Conservation (phyloP, 2,888 invertebrate genomes). For the Cephus nigrinus region DNA sequence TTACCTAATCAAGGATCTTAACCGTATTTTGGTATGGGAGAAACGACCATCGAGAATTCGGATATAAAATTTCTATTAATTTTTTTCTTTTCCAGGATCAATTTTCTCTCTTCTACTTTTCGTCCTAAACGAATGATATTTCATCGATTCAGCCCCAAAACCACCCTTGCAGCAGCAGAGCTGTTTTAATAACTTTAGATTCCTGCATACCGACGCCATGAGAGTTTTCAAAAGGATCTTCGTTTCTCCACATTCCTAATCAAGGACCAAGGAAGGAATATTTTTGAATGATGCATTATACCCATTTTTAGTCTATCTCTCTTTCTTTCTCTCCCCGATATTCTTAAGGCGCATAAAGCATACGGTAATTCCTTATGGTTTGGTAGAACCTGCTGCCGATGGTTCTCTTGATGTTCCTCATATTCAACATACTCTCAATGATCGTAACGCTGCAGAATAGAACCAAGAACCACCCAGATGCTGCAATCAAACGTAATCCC, state of each 20-base stretch:
- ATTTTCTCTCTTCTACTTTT: neutral
- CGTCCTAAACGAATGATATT: neutral
- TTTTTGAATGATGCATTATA: no score
- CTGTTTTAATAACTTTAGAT: neutral
- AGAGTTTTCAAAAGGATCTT: neutral
- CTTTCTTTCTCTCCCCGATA: constrained; percentile 6
- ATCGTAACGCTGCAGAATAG: constrained; percentile 3
- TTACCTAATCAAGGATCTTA: neutral
- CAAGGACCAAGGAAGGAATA: neutral
- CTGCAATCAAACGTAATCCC: constrained; percentile 54
- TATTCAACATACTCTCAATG: neutral
- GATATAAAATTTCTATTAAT: neutral
- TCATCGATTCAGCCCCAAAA: neutral
- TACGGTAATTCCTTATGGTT: constrained; percentile 33
- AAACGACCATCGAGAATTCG: neutral
- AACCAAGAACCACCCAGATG: constrained; percentile 32
- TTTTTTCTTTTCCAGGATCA: neutral
- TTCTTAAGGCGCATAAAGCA: constrained; percentile 32
- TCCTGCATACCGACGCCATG: neutral
- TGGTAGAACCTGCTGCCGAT: neutral
- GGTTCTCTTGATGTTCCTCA: neutral
- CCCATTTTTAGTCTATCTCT: neutral
- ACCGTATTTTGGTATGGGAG: neutral
- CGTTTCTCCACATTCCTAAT: neutral
- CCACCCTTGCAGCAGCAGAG: neutral